A percentile compares a stretch with the other conserved stretches of the same genome.
These are phyloP conservation scores for Stichopus chloronotus DNA, from an alignment of 35 echinoderm and acorn worm species.

Conservation along the genomic window DNA sequence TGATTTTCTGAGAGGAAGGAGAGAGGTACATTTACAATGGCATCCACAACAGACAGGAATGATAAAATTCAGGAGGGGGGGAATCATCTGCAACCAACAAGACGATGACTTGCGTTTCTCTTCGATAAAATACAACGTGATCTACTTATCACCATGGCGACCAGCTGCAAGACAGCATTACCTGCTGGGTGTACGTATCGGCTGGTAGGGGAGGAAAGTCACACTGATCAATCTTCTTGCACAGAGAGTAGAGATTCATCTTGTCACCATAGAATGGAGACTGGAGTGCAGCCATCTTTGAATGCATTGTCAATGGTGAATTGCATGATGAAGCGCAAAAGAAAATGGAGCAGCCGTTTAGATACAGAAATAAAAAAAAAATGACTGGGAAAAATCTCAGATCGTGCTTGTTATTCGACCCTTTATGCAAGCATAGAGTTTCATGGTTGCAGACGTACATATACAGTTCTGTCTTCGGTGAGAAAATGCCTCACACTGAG, in stretches of 20 bases:
- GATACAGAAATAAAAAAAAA: not conserved
- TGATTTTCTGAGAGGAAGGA: too few relatives aligned
- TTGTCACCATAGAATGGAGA: constrained; percentile 99
- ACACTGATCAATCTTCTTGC: constrained; percentile 99
- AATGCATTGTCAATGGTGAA: constrained; percentile 49
- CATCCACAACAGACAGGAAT: not conserved
- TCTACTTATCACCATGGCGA: constrained; percentile 26
- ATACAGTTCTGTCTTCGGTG: too few relatives aligned
- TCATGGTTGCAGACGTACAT: too few relatives aligned
- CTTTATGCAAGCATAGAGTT: too few relatives aligned
- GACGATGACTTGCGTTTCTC: constrained; percentile 17
- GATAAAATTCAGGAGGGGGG: too few relatives aligned
- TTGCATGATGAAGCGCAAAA: constrained; percentile 32
- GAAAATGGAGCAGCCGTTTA: constrained; percentile 49
- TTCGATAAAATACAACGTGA: not conserved
- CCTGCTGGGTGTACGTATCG: constrained; percentile 91
- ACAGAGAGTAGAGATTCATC: constrained; percentile 99
- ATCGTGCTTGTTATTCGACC: not conserved
- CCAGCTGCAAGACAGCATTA: constrained; percentile 49
- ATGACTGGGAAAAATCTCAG: not conserved
- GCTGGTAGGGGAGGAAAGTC: constrained; percentile 98
- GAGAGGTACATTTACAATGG: not conserved
- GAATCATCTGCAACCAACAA: not conserved
- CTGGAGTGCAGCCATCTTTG: constrained; percentile 98
- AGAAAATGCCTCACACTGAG: too few relatives aligned